Percentiles rank a stretch among this genome's conserved stretches.
Conservation (phyloP, 2,888 invertebrate species). For the Laspeyria flexula region DNA sequence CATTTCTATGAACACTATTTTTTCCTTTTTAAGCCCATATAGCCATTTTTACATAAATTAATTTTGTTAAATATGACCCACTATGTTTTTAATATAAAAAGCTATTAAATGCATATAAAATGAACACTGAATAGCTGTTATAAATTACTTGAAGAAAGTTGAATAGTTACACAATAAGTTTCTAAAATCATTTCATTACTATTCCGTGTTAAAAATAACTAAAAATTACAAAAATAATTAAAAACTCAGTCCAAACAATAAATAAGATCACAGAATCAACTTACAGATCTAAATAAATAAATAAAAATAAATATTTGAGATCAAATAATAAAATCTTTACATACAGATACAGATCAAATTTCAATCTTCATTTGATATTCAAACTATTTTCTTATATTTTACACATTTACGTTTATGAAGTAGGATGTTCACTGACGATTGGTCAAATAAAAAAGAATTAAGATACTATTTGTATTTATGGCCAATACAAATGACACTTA, state of each 20-base stretch:
- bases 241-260: constrained; percentile 21
- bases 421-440: no score
- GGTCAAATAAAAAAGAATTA: no score
- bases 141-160: no score
- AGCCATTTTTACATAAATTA: constrained; percentile 24
- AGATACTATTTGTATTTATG: no score
- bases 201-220: no score
- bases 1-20: constrained; percentile 70
- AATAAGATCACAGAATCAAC: constrained; percentile 28
- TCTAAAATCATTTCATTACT: no score
- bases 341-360: constrained; percentile 2
- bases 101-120: neutral
- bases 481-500: no score
- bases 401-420: neutral
- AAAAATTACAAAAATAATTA: neutral
- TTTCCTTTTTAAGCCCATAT: constrained; percentile 35
- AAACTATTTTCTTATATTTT: neutral
- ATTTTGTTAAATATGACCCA: neutral
- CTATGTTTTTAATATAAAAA: neutral
- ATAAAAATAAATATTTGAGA: constrained; percentile 27
- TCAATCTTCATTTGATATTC: neutral
- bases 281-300: constrained; percentile 27
- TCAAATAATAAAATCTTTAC: constrained; percentile 22
- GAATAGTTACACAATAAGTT: no score
- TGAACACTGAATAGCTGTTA: neutral